A percentile compares a stretch with the other conserved stretches of the same genome.
These are phyloP conservation scores for Telmatherina bonti DNA, from an alignment of 2,797 vertebrate genomes.

Conservation along the genomic window DNA sequence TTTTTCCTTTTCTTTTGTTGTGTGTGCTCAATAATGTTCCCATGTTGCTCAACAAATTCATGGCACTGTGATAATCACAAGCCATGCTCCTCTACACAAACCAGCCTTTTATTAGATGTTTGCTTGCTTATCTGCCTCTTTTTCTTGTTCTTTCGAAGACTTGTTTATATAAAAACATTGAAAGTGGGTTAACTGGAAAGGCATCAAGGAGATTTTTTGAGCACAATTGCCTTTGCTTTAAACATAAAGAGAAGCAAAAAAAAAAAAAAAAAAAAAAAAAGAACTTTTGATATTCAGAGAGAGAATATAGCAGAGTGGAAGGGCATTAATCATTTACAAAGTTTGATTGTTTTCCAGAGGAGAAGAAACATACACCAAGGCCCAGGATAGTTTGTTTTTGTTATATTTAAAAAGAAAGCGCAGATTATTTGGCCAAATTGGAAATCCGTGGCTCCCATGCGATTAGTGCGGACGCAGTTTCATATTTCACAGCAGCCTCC, in stretches of 20 bases:
- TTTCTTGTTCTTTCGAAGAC: constrained; percentile 68
- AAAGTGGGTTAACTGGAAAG: constrained; percentile 84
- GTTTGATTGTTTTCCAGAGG: constrained; percentile 87
- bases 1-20: constrained; percentile 24
- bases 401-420: constrained; percentile 80
- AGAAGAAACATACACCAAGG: constrained; percentile 80
- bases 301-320: constrained; percentile 79
- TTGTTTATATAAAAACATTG: constrained; percentile 80
- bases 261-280: constrained; percentile 58
- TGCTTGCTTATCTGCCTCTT: constrained; percentile 63
- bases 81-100: constrained; percentile 56
- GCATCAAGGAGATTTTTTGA: constrained; percentile 85
- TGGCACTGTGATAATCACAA: constrained; percentile 62
- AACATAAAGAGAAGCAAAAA: constrained; percentile 65
- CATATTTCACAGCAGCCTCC: constrained; percentile 77
- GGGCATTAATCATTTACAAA: constrained; percentile 84
- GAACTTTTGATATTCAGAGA: constrained; percentile 82
- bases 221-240: constrained; percentile 82
- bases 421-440: constrained; percentile 82
- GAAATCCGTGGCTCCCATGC: constrained; percentile 79
- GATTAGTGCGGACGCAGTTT: constrained; percentile 79
- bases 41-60: constrained; percentile 55
- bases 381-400: constrained; percentile 82
- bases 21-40: constrained; percentile 60
- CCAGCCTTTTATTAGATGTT: constrained; percentile 68